A percentile compares a stretch with the other conserved stretches of the same genome.
Evolutionary conservation across 2,113 vertebrate genomes (phyloP).

Genomic region (Hippolais icterina): DNA sequence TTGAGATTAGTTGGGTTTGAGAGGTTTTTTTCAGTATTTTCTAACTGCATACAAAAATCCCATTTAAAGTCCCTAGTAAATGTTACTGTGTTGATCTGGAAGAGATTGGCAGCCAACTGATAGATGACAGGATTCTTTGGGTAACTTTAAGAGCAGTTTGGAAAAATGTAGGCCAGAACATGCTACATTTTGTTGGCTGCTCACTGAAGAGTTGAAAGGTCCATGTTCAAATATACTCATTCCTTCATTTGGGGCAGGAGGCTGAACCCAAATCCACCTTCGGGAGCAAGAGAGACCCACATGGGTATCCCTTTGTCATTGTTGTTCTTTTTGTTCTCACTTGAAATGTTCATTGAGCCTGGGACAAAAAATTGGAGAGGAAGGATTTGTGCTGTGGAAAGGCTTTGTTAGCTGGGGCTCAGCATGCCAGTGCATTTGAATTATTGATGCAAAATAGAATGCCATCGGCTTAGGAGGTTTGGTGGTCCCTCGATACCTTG

Average conservation of each 20-base stretch:
- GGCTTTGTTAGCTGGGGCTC: background rate
- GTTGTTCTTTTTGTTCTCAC: background rate
- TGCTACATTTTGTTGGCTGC: background rate
- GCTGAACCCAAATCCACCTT: background rate
- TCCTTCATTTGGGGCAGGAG: background rate
- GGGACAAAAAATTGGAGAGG: background rate
- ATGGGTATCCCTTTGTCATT: background rate
- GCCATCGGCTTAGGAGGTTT: background rate
- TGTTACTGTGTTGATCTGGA: background rate
- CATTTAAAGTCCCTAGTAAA: background rate
- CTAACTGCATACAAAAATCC: background rate
- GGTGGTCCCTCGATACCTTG: background rate
- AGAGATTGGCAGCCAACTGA: background rate
- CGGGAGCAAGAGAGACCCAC: background rate
- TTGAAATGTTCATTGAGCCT: background rate
- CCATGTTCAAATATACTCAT: background rate
- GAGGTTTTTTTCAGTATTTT: background rate
- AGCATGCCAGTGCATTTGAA: background rate
- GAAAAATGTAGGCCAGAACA: background rate
- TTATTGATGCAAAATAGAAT: conserved; percentile 14
- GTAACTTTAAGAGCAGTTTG: background rate
- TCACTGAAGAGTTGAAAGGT: background rate
- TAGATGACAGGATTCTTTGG: background rate
- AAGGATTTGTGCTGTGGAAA: background rate
- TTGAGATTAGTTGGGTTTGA: background rate